phyloP scores from a whole-genome alignment of 2,888 invertebrate species.

The Latheticus oryzae region DNA sequence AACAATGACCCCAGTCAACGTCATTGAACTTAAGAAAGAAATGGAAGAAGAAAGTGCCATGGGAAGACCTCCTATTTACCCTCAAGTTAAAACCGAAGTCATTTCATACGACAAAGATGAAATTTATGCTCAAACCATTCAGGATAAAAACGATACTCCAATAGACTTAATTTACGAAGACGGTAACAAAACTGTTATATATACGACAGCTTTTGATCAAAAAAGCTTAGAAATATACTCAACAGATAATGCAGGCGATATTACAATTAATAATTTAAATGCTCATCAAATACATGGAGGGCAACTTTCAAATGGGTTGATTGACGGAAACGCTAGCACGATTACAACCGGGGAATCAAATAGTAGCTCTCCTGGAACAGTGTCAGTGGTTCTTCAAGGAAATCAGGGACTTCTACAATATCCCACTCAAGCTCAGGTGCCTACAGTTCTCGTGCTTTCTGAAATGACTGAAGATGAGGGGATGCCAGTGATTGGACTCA shows the following conservation, averaged over 20 bases:
- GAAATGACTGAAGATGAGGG: conserved; percentile 79
- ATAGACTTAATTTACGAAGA: conserved; percentile 88
- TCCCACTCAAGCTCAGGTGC: conserved; percentile 68
- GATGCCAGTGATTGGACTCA: conserved; percentile 74
- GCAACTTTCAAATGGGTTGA: conserved; percentile 68
- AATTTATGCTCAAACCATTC: conserved; percentile 66
- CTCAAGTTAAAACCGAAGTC: conserved; percentile 70
- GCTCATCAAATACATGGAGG: conserved; percentile 65
- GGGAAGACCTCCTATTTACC: conserved; percentile 70
- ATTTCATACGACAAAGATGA: conserved; percentile 66
- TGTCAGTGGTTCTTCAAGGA: conserved; percentile 67
- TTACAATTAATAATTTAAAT: conserved; percentile 64
- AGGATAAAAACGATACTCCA: conserved; percentile 76
- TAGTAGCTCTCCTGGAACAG: conserved; percentile 63
- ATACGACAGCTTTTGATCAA: conserved; percentile 82
- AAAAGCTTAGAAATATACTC: conserved; percentile 85
- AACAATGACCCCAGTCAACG: conserved; percentile 90
- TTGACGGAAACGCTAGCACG: conserved; percentile 68
- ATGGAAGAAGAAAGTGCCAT: conserved; percentile 74
- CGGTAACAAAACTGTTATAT: conserved; percentile 86
- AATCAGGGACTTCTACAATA: conserved; percentile 68
- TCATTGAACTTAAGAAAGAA: conserved; percentile 78
- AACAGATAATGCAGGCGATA: conserved; percentile 69
- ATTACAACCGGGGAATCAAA: conserved; percentile 67
- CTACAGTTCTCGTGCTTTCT: conserved; percentile 77